A percentile compares a stretch with the other conserved stretches of the same genome.
Evolutionary conservation across 2,888 invertebrate genomes (phyloP).

Genomic region (Phengaris alcon): DNA sequence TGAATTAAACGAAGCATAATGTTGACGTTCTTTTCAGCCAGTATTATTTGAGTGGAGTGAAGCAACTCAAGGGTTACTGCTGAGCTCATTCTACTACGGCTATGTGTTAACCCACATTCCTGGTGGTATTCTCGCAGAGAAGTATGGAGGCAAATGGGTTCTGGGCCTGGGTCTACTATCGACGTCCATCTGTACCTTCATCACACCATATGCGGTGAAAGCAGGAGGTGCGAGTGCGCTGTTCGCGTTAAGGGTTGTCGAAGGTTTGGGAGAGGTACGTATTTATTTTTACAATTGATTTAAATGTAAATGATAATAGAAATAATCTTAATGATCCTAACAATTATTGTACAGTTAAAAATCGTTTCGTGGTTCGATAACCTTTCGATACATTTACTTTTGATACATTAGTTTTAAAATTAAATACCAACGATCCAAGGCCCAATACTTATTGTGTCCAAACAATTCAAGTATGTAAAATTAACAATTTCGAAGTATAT

Average conservation of each 20-base stretch:
- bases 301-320: too few relatives aligned
- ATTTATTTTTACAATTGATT: not conserved
- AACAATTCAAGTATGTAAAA: too few relatives aligned
- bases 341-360: too few relatives aligned
- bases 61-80: conserved; percentile 85
- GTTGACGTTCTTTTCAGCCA: conserved; percentile 32
- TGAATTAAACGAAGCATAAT: too few relatives aligned
- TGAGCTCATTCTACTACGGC: conserved; percentile 91
- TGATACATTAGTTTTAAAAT: too few relatives aligned
- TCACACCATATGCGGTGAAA: conserved; percentile 86
- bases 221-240: conserved; percentile 76
- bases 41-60: conserved; percentile 83
- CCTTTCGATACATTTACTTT: too few relatives aligned
- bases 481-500: not conserved
- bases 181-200: conserved; percentile 88
- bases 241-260: conserved; percentile 76
- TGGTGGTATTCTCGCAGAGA: conserved; percentile 89
- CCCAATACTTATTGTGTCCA: too few relatives aligned
- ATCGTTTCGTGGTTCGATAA: too few relatives aligned
- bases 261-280: conserved; percentile 83
- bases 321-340: too few relatives aligned
- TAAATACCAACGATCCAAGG: too few relatives aligned
- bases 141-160: conserved; percentile 91
- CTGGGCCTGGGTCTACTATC: conserved; percentile 88
- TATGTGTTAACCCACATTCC: conserved; percentile 91